Evolutionary conservation across 1,140 invertebrate species (phyloP).

Genomic region (Frieseomelitta varia): DNA sequence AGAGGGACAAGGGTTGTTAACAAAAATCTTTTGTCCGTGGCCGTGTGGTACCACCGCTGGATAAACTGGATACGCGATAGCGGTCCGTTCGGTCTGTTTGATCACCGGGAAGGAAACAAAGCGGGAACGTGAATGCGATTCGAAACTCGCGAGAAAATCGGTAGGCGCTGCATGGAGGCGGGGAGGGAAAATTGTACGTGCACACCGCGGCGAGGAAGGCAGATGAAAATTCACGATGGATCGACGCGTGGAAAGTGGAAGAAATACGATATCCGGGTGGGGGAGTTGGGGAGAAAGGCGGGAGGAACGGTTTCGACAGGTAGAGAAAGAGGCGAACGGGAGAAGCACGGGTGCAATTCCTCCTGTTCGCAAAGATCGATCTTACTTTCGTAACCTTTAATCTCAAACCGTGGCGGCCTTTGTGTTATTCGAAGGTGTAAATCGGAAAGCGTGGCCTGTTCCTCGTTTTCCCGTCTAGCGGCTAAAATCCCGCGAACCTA

Average conservation of each 20-base stretch:
- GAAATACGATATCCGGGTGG: constrained; percentile 20
- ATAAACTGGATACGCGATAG: constrained; percentile 29
- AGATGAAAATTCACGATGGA: constrained; percentile 30
- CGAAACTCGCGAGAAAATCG: background rate
- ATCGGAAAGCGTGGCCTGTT: background rate
- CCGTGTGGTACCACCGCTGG: too few relatives aligned
- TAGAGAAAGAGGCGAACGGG: background rate
- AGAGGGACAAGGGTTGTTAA: background rate
- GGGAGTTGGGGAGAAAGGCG: too few relatives aligned
- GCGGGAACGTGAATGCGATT: background rate
- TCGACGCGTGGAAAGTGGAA: constrained; percentile 11
- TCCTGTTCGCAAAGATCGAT: background rate
- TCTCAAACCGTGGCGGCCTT: background rate
- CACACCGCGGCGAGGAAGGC: background rate
- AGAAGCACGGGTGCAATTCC: background rate
- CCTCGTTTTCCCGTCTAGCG: too few relatives aligned
- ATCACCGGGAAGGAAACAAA: background rate
- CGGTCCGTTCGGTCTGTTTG: background rate
- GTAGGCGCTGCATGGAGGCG: too few relatives aligned
- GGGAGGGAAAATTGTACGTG: too few relatives aligned
- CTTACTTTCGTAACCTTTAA: constrained; percentile 6
- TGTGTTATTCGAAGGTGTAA: background rate
- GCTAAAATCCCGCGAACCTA: background rate
- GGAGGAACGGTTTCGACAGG: background rate
- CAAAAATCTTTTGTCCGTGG: background rate